Percentiles rank a stretch among this genome's conserved stretches.
These are phyloP conservation scores for Poeciliopsis retropinna DNA, from an alignment of 2,113 vertebrate species.

Conservation along the genomic window DNA sequence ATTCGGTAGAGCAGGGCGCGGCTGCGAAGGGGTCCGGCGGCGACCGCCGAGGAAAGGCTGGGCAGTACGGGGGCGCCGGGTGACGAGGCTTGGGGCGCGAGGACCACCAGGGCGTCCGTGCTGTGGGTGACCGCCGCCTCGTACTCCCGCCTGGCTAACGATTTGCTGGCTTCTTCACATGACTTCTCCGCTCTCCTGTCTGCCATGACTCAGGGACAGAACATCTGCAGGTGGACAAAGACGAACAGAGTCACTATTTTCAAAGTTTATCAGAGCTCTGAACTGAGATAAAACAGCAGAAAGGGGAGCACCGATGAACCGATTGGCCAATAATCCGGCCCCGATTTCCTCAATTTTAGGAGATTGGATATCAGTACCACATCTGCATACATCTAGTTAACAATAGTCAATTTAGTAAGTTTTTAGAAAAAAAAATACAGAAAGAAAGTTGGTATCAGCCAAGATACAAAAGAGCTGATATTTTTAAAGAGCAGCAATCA, in stretches of 20 bases:
- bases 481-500: no score
- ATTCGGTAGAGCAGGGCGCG: conserved; percentile 95
- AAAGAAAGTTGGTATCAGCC: no score
- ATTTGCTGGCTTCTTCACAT: conserved; percentile 99
- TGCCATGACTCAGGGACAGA: conserved; percentile 99
- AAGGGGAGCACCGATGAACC: no score
- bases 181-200: conserved; percentile 99
- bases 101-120: conserved; percentile 92
- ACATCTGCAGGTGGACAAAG: conserved; percentile 79
- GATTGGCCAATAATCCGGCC: no score
- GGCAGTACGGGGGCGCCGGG: conserved; percentile 81
- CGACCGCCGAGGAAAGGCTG: conserved; percentile 67
- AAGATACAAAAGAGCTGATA: no score
- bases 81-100: conserved; percentile 83
- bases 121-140: conserved; percentile 93
- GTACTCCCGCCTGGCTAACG: conserved; percentile 93
- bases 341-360: no score
- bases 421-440: no score
- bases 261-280: no score
- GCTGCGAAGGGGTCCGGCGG: conserved; percentile 83
- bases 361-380: no score
- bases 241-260: background rate
- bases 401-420: no score
- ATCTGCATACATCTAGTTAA: no score
- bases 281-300: no score